Base-by-base conservation (phyloP, 2,797 vertebrate genomes). In the Triplophysa yarkandensis region DNA sequence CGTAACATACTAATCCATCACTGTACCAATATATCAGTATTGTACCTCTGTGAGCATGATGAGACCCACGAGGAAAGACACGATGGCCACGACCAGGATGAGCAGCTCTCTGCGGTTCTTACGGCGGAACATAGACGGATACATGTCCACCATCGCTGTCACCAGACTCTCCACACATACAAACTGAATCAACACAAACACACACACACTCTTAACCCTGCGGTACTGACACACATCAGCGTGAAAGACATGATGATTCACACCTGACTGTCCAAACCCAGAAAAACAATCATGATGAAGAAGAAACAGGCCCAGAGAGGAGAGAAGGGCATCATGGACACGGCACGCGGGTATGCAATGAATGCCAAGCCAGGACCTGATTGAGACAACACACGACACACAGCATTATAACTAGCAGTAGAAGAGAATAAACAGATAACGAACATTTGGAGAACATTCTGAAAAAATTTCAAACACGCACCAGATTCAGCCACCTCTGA, bases 191-290 rank as follows among this genome's bases (percentile, higher is more conserved):
- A 28, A 52, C 48, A 50, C 48, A 54, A 27, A 54, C 23, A 54
- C 52, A 25, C 50, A 52, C 21, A 52, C 3, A 27, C 41, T 2
- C 1, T 6, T 13, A 34, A 19, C n/a, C 11, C 64, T 36, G 32
- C 28, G n/a, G 28, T 28, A 48, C 16, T 4, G 14, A 34, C 14
- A 21, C 28, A 50, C 30, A 34, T 4, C 17, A 32, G 44, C 30
- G 19, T 28, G 11, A 39, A 11, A 16, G 2, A 36, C n/a, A n/a
- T 34, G 1, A 34, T 17, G 10, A 13, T 10, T 17, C 25, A 81
- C 90, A 97, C 97, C 92, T 99, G 95, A 84, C 97, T 99, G 85
- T 99, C 97, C 83, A 99, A 88, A 62, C 97, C 97, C 85, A 99
- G 89, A 44, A 99, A 92, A 62, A 96, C 93, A 1, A 99, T 92